phyloP scores from a whole-genome alignment of 2,113 vertebrate genomes.

The Microcebus tavaratra region DNA sequence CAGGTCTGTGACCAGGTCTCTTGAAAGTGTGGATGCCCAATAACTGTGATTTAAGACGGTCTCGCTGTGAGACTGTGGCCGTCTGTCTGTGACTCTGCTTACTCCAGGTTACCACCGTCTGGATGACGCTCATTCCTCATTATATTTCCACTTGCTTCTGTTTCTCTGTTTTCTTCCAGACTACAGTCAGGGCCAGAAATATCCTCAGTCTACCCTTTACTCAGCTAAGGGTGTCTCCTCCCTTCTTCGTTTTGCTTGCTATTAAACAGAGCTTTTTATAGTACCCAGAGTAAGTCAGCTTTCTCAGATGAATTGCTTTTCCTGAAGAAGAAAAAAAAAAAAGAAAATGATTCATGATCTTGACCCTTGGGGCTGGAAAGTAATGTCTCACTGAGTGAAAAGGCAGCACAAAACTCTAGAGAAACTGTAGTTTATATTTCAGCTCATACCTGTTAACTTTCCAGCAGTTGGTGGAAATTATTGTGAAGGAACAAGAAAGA shows the following conservation, averaged over 20 bases:
- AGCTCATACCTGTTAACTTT: conserved; percentile 62
- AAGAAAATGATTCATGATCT: conserved; percentile 57
- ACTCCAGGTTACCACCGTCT: conserved; percentile 14
- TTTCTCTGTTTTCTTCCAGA: conserved; percentile 64
- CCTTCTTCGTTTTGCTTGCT: conserved; percentile 44
- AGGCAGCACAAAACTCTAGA: conserved; percentile 45
- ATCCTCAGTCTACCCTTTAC: conserved; percentile 37
- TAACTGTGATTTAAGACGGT: background rate
- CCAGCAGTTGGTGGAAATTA: conserved; percentile 76
- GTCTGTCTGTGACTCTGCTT: background rate
- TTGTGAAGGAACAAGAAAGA: conserved; percentile 70
- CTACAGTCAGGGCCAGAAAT: conserved; percentile 40
- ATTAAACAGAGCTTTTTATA: conserved; percentile 60
- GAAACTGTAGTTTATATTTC: conserved; percentile 61
- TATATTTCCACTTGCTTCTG: conserved; percentile 60
- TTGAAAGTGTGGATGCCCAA: background rate
- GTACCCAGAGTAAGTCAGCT: conserved; percentile 18
- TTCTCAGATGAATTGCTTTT: conserved; percentile 66
- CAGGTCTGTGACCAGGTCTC: background rate
- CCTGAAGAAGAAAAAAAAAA: background rate
- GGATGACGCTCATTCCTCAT: background rate
- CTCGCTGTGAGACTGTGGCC: background rate
- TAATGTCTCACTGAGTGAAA: conserved; percentile 67
- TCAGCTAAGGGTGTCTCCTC: conserved; percentile 54
- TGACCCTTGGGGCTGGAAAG: conserved; percentile 69